Base-by-base conservation (phyloP, 1,140 invertebrate species). In the Dendroctonus valens region DNA sequence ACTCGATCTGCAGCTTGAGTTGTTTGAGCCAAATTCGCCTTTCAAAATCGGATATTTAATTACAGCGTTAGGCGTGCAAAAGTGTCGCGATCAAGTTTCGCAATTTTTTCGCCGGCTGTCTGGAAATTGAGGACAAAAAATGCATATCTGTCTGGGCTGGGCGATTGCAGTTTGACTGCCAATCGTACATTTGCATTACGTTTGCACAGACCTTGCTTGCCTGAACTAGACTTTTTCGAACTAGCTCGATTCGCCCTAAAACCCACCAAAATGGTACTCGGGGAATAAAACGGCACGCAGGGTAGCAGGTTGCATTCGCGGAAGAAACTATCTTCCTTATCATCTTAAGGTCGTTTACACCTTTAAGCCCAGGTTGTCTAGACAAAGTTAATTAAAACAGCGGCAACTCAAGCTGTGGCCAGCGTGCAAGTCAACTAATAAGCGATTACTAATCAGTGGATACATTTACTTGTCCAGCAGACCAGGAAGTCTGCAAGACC, bases 311-410 rank as follows among this genome's bases (percentile, higher is more conserved):
- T 58, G 55, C 55, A 44, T 58, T 58, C 55, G 55, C 55, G 55
- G 55, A 58, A 58, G 55, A 58, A 9, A 58, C 55, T 26, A 58
- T 44, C 55, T 12, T 58, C 41, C 12, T 11, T 42, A 44, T 58
- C 55, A 65, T 65, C 54, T 41, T 65, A 65, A 65, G 52, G 62
- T 65, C 62, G 62, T 65, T 65, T 65, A 65, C 62, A 65, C 41
- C 62, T 58, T 41, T 65, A 58, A 58, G 9, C n/a, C 55, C 39
- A 51, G 50, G 50, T 49, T 53, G 62, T 65, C 62, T 65, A 65
- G 62, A 65, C 62, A 41, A 65, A 65, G 62, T 46, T 65, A 65
- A 65, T 65, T 65, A 65, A 65, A 65, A 57, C 62, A 57, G 41
- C 55, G 41, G 55, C 55, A 58, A 26, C 55, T 44, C 41, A 58